Conservation (phyloP, 2,113 vertebrate genomes). For the Mellivora capensis region DNA sequence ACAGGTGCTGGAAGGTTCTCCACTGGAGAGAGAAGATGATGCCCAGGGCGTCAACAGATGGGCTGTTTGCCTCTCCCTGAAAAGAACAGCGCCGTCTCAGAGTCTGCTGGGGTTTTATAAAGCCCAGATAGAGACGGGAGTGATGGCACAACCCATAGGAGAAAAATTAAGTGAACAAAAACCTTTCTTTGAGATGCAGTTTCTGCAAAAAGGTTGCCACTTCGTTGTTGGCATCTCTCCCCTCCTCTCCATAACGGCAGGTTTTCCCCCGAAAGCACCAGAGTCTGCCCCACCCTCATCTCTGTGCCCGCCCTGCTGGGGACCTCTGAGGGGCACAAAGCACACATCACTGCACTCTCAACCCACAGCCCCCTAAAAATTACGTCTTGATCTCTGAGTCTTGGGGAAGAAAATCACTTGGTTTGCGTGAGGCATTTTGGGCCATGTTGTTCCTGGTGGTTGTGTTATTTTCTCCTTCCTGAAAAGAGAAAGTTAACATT, state of each 20-base stretch:
- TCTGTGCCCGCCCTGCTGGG: background rate
- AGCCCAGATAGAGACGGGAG: background rate
- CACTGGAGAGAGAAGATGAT: background rate
- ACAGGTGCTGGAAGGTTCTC: background rate
- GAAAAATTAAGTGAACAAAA: slow-evolving; percentile 23
- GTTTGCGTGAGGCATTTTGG: fast-evolving
- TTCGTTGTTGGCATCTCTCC: slow-evolving; percentile 41
- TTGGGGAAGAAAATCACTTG: slow-evolving; percentile 28
- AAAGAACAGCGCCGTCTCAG: background rate
- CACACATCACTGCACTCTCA: background rate
- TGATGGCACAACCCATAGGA: background rate
- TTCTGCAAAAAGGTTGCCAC: background rate
- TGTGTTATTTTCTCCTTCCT: background rate
- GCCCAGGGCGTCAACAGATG: background rate
- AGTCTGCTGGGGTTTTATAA: slow-evolving; percentile 46
- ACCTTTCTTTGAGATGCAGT: background rate
- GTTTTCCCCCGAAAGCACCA: background rate
- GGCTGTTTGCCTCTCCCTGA: background rate
- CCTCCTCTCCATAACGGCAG: background rate
- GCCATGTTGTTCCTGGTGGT: fast-evolving
- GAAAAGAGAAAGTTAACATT: slow-evolving; percentile 56
- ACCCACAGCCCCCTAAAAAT: slow-evolving; percentile 29
- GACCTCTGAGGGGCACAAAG: slow-evolving; percentile 22
- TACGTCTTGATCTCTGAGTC: background rate
- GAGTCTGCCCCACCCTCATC: background rate